A percentile compares a stretch with the other conserved stretches of the same genome.
Evolutionary conservation across 2,113 vertebrate genomes (phyloP).

Genomic region (Indri indri): DNA sequence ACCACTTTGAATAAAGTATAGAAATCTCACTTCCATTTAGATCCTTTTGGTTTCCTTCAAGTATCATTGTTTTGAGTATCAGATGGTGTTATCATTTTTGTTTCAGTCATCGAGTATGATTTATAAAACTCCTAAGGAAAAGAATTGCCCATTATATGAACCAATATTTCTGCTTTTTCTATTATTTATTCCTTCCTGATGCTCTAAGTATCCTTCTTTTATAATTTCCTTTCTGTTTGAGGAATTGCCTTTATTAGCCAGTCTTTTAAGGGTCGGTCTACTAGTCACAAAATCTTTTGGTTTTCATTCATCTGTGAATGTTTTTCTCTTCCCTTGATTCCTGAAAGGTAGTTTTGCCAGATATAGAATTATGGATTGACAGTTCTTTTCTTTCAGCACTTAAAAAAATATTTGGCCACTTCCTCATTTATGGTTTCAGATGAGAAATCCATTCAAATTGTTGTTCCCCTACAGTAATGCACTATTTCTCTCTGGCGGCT

Average conservation of each 20-base stretch:
- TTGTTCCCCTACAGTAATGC: not conserved
- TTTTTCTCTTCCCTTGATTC: not conserved
- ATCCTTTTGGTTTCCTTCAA: not conserved
- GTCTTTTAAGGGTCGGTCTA: not conserved
- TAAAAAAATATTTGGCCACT: constrained; percentile 11
- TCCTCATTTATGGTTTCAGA: not conserved
- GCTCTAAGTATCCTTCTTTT: not conserved
- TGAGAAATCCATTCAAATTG: not conserved
- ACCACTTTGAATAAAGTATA: not conserved
- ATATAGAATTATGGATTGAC: not conserved
- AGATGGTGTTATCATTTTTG: not conserved
- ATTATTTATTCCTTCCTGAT: not conserved
- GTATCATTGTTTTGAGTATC: not conserved
- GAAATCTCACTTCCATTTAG: not conserved
- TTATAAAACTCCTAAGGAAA: not conserved
- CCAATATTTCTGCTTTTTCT: not conserved
- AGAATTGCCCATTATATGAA: not conserved
- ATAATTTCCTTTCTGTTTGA: not conserved
- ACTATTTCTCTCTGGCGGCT: not conserved
- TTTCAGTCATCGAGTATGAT: not conserved
- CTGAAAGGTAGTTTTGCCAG: not conserved
- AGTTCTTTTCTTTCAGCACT: not conserved
- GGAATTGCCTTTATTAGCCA: not conserved
- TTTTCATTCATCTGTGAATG: constrained; percentile 18
- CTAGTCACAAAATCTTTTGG: not conserved